Evolutionary conservation across 2,888 invertebrate genomes (phyloP), one percentile per base, ranked within the genome.

Genomic region (Omphaloscelis lunosa): DNA sequence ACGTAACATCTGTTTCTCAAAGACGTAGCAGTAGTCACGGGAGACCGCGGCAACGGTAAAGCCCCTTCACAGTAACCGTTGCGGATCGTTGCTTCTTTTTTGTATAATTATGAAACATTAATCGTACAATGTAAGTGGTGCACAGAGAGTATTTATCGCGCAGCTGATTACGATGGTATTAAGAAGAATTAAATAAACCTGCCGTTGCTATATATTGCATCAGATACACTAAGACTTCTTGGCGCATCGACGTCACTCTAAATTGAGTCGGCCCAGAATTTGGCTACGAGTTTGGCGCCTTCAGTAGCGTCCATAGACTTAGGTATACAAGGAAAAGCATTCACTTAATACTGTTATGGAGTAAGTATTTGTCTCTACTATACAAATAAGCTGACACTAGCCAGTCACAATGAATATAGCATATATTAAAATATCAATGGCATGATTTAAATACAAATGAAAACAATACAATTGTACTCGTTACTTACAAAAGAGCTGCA

Each of bases 1-100:
- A 72, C 62, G 79, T 66, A 75, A 83, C 83, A 86, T 83, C 72
- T 86, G 84, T 86, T 75, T 83, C 86, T 56, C 83, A 86, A 86
- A 83, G 86, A 74, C 82, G 66, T 68, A 65, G 82, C 82, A 59
- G 62, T 67, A 82, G 68, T 84, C 89, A 80, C 85, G 45, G 69
- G 85, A 84, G 86, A 88, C 87, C 77, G 70, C 84, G 63, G 62
- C 58, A 39, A 78, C 12, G 20, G 29, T 75, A 53, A 83, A 9
- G 69, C n/a, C 3, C 20, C 5, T 72, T 66, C 86, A 86, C 58
- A 83, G 23, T 15, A 1, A 20, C n/a, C 27, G 5, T 4, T n/a
- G 6, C 7, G 5, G 34, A 65, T 53, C 58, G 65, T 68, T 74
- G 68, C 72, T 9, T 15, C 34, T 65, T 17, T 48, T 65, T 17